Evolutionary conservation across 2,888 invertebrate genomes (phyloP), one percentile per base, ranked within the genome.

Genomic region (Habroteleia sp.): DNA sequence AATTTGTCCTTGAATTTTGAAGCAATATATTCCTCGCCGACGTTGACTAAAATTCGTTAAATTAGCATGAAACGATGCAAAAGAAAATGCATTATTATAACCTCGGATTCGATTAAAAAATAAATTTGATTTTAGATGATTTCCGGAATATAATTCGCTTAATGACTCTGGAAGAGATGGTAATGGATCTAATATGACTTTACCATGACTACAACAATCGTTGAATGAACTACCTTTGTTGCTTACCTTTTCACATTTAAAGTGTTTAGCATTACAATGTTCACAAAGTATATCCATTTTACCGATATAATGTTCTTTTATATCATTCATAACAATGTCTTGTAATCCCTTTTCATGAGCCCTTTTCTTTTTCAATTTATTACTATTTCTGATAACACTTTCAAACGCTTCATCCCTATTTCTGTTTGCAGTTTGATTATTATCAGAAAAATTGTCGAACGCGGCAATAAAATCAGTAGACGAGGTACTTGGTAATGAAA

Each of bases 221-320:
- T 25, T 31, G n/a, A 68, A 68, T 6, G 68, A 71, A 46, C 41
- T 46, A 8, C 33, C 29, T 20, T 14, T 62, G 29, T 63, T 54
- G 0, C 10, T 6, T 1, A 63, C 41, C 35, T 35, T 39, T 42
- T 42, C 42, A 1, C 25, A 11, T 42, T 42, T 10, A 25, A 42
- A 42, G 7, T 42, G 25, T 42, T 17, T 54, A 7, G 71, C 71
- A 5, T 31, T 16, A 8, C 71, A 71, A 56, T 71, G 41, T 3
- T 33, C 23, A 35, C 62, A 63, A 1, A 20, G 4, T 4, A 44
- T 46, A 8, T 39, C 11, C 68, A 68, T 68, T 14, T 3, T 6
- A 8, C 58, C 68, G 4, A 37, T 20, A 27, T 68, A 68, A 68
- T 58, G 41, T 39, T 68, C 56, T n/a, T n/a, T n/a, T n/a, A n/a